A percentile compares a stretch with the other conserved stretches of the same genome.
Evolutionary conservation across 2,888 invertebrate species (phyloP).

Genomic region (Polymixis lichenea): DNA sequence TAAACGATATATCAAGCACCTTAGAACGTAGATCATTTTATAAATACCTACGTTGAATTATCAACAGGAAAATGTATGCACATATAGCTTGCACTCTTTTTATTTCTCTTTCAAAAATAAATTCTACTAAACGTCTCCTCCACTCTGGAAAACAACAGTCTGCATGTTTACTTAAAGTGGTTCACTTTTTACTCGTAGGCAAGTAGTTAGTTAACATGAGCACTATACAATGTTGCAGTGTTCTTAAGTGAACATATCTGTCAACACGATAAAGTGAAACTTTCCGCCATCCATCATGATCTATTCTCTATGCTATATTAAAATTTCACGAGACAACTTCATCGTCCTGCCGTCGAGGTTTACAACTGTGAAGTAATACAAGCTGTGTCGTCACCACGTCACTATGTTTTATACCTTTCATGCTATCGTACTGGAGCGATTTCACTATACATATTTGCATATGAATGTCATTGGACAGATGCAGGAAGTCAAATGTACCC

Average conservation of each 20-base stretch:
- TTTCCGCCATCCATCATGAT: constrained; percentile 59
- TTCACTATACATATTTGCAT: constrained; percentile 74
- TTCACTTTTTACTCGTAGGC: constrained; percentile 36
- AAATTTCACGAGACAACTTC: constrained; percentile 69
- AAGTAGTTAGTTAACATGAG: constrained; percentile 36
- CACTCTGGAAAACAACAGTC: constrained; percentile 26
- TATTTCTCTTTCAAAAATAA: constrained; percentile 24
- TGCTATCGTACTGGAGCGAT: constrained; percentile 68
- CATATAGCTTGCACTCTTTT: constrained; percentile 13
- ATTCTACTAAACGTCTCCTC: constrained; percentile 15
- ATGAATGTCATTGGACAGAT: constrained; percentile 67
- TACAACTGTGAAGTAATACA: constrained; percentile 61
- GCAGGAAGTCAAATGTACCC: constrained; percentile 63
- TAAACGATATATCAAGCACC: constrained; percentile 13
- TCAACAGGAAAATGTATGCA: constrained; percentile 12
- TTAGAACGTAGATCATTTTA: background rate
- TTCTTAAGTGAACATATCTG: constrained; percentile 50
- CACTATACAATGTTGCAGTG: constrained; percentile 48
- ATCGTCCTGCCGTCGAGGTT: constrained; percentile 65
- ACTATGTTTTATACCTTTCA: constrained; percentile 72
- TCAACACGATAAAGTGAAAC: constrained; percentile 55
- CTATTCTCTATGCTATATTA: constrained; percentile 47
- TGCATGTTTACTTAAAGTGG: constrained; percentile 41
- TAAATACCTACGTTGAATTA: constrained; percentile 15
- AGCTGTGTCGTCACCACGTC: constrained; percentile 70